A percentile compares a stretch with the other conserved stretches of the same genome.
These are phyloP conservation scores for Parazoanthus atlanticus DNA, from an alignment of 92 coral and sea anemone species.

Conservation along the genomic window DNA sequence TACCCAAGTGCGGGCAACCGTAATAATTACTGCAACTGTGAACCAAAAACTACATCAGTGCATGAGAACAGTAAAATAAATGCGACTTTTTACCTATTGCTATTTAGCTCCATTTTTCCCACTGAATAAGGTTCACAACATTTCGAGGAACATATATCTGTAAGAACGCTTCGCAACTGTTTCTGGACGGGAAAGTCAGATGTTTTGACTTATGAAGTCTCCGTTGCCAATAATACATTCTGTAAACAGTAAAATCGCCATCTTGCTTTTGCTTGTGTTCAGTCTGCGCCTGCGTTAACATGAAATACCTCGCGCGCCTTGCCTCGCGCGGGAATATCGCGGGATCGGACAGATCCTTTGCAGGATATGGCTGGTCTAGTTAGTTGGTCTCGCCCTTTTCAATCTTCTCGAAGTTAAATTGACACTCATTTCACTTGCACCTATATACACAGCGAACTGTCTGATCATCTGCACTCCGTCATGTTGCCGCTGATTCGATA, in stretches of 20 bases:
- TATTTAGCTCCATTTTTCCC: neutral
- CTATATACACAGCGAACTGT: too few species aligned
- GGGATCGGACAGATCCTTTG: neutral
- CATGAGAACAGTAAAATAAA: neutral
- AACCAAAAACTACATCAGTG: too few species aligned
- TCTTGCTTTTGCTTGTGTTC: neutral
- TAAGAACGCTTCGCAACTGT: neutral
- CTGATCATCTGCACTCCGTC: too few species aligned
- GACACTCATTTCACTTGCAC: too few species aligned
- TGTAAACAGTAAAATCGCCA: neutral
- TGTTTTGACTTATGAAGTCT: too few species aligned
- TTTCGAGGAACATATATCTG: neutral
- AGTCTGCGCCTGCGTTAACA: constrained; percentile 1
- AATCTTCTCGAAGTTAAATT: too few species aligned
- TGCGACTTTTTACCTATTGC: neutral
- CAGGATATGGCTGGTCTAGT: too few species aligned
- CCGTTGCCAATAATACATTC: neutral
- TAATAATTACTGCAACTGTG: too few species aligned
- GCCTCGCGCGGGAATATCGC: neutral
- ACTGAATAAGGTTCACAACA: neutral
- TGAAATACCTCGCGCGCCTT: neutral
- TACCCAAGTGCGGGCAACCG: too few species aligned
- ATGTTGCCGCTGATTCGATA: too few species aligned
- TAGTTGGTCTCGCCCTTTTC: too few species aligned
- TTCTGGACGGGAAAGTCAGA: neutral